phyloP scores from a whole-genome alignment of 2,113 vertebrate species.

The Emydura subglobosa region DNA sequence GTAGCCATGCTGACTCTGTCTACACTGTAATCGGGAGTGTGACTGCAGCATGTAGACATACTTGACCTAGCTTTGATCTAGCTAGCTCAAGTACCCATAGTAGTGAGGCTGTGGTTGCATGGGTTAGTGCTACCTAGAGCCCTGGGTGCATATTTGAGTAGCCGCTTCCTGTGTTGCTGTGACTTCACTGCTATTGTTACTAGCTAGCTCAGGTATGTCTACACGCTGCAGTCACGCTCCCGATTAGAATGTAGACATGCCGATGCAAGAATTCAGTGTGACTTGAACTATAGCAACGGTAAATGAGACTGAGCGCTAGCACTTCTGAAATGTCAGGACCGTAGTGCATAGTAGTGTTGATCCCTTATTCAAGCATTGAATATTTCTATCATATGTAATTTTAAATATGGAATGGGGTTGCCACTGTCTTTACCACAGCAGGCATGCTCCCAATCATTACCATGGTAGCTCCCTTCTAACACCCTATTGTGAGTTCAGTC shows the following conservation, averaged over 20 bases:
- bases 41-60: neutral
- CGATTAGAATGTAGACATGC: neutral
- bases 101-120: neutral
- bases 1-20: neutral
- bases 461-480: neutral
- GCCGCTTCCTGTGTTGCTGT: neutral
- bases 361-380: neutral
- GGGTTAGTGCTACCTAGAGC: neutral
- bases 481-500: neutral
- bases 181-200: neutral
- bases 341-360: neutral
- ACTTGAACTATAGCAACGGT: neutral
- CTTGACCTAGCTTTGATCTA: neutral
- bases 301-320: neutral
- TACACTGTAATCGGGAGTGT: neutral
- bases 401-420: neutral
- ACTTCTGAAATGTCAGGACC: neutral
- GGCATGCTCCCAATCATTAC: neutral
- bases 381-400: neutral
- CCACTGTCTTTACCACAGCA: neutral
- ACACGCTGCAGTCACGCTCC: neutral
- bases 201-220: neutral
- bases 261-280: neutral
- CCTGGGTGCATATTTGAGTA: neutral
- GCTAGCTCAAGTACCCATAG: neutral